Evolutionary conservation across 2,797 vertebrate species (phyloP).

Genomic region (Avahi laniger): DNA sequence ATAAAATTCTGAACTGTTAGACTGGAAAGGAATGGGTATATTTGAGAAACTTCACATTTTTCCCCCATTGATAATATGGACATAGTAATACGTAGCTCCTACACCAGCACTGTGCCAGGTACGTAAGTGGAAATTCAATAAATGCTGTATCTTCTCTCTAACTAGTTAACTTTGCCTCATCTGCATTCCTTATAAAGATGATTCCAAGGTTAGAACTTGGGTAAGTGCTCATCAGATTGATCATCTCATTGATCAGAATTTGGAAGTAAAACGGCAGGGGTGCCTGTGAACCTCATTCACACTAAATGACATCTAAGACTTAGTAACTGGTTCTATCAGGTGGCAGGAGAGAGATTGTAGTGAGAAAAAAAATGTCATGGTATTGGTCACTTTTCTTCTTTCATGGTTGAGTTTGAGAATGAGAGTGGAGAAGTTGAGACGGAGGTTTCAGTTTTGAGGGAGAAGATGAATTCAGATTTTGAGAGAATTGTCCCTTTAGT

Average conservation of each 20-base stretch:
- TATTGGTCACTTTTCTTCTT: constrained; percentile 18
- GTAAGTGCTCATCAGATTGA: background rate
- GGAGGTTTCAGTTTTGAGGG: background rate
- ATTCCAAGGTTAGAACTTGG: background rate
- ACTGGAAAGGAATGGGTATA: background rate
- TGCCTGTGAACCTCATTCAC: background rate
- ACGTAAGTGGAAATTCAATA: background rate
- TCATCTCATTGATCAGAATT: background rate
- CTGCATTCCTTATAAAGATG: constrained; percentile 10
- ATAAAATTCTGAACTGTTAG: background rate
- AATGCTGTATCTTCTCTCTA: background rate
- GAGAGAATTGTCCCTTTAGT: background rate
- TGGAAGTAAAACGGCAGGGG: background rate
- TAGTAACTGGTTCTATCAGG: background rate
- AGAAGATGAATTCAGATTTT: background rate
- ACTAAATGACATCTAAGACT: background rate
- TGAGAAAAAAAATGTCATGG: background rate
- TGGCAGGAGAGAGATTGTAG: background rate
- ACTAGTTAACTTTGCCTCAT: background rate
- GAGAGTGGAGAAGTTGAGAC: background rate
- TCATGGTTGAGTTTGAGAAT: background rate
- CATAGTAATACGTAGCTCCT: background rate
- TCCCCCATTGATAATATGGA: background rate
- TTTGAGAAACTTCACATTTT: background rate
- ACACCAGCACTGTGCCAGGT: background rate